Base-by-base conservation (phyloP, 2,888 invertebrate species). In the Diadegma fenestrale region DNA sequence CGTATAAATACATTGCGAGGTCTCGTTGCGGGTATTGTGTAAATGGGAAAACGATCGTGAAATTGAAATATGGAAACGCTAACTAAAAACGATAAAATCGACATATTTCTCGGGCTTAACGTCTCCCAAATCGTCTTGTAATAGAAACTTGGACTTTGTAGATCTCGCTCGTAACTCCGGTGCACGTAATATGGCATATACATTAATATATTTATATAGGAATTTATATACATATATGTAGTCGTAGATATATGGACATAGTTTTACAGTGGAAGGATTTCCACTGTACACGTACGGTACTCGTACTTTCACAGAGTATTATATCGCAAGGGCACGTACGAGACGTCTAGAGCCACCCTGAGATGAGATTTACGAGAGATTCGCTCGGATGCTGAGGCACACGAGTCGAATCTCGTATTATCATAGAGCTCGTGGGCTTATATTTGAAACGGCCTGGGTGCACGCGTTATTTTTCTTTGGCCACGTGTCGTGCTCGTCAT, bases 321-420 rank as follows among this genome's bases (percentile, higher is more conserved):
- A 82, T 82, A 80, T 80, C 82, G 79, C 66, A 64, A 33, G 78
- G 76, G 82, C 86, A 86, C 84, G 84, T 83, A 85, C 85, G 85
- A 82, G 79, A 85, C 75, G 85, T 82, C 85, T 82, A 83, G 83
- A 69, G 66, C 82, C 79, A 83, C 80, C 77, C 58, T 10, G 82
- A 87, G 86, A 87, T 85, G 86, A 87, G 87, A 87, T 87, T 87
- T 87, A 87, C 81, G 86, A 87, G 85, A 82, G 87, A 83, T 83
- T 82, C 82, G 82, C 71, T 72, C 77, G 51, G 85, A 87, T 85
- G 83, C 86, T 82, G 76, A 69, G 85, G 85, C 86, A 84, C 87
- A 85, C 84, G 87, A 87, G 87, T 85, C 87, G 87, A 87, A 87
- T 87, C 85, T 80, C 73, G 85, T 86, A 87, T 87, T 86, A 87